Base-by-base conservation (phyloP, 1,140 invertebrate genomes). In the Conus betulinus region DNA sequence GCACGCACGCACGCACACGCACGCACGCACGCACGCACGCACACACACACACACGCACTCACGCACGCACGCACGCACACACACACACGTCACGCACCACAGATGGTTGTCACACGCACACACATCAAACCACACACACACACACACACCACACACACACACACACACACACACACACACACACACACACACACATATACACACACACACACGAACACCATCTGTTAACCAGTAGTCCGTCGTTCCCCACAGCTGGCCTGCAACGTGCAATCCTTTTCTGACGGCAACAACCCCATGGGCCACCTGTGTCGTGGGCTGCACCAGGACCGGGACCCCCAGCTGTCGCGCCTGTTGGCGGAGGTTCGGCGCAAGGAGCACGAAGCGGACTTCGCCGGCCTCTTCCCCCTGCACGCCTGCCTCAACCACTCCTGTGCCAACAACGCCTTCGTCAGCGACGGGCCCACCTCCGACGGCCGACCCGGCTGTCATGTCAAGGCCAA, bases 351-450 rank as follows among this genome's bases (percentile, higher is more conserved):
- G 4, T 51, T 84, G 23, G 17, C 7, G 63, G 11, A 63, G 15
- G 67, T 53, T 3, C 84, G 27, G 7, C 10, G 39, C 27, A 86
- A 86, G 84, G 84, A 86, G 15, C 90, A 91, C 23, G 92, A 92
- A 79, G 92, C 91, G 7, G 90, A 91, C 71, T 93, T 93, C 87
- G 92, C 92, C 15, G 93, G 93, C 10, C 87, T 93, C 67, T 93
- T 93, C 87, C 89, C 92, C 8, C 71, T 93, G 10, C 92, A 92
- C 55, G 91, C 92, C 17, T 93, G 91, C 78, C 83, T 93, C 51
- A 93, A 93, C 84, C 93, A 93, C 85, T 92, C 91, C 23, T 93
- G 93, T 87, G 90, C 88, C 25, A 92, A 92, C 84, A 93, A 91
- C 76, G 92, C 90, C 23, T 91, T 92, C 84, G 90, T 93, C 17